A percentile compares a stretch with the other conserved stretches of the same genome.
Conservation (phyloP, 2,797 vertebrate species). For the Manis crassicaudata region DNA sequence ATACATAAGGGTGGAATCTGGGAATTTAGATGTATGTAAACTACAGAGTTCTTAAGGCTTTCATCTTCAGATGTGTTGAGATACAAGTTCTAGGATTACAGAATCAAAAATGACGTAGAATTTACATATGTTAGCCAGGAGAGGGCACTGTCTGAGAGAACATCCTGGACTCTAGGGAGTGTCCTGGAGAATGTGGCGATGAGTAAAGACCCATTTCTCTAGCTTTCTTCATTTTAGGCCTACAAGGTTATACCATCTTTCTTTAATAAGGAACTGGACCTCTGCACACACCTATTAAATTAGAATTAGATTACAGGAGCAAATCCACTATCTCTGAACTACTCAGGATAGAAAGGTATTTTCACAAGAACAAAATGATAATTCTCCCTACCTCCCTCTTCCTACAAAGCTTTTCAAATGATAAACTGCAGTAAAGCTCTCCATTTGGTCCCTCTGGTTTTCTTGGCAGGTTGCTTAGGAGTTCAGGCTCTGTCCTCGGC, state of each 20-base stretch:
- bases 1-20: conserved; percentile 35
- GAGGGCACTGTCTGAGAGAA: conserved; percentile 30
- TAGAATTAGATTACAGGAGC: not conserved
- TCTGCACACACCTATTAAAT: conserved; percentile 6
- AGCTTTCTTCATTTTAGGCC: conserved; percentile 16
- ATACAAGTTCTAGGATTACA: conserved; percentile 15
- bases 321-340: not conserved
- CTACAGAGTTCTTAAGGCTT: conserved; percentile 41
- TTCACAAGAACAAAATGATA: conserved; percentile 57
- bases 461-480: conserved; percentile 67
- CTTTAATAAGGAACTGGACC: conserved; percentile 22
- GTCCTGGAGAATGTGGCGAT: not conserved
- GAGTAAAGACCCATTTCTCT: not conserved
- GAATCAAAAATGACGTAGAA: conserved; percentile 6
- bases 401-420: conserved; percentile 71
- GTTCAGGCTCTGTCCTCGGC: conserved; percentile 78
- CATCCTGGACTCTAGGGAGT: not conserved
- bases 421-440: conserved; percentile 80
- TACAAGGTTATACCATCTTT: not conserved
- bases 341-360: conserved; percentile 47
- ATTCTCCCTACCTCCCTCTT: conserved; percentile 74
- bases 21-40: conserved; percentile 53
- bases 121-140: conserved; percentile 18
- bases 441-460: conserved; percentile 69
- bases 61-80: conserved; percentile 26